Evolutionary conservation across 2,888 invertebrate species (phyloP).

Genomic region (Agrotis ipsilon): DNA sequence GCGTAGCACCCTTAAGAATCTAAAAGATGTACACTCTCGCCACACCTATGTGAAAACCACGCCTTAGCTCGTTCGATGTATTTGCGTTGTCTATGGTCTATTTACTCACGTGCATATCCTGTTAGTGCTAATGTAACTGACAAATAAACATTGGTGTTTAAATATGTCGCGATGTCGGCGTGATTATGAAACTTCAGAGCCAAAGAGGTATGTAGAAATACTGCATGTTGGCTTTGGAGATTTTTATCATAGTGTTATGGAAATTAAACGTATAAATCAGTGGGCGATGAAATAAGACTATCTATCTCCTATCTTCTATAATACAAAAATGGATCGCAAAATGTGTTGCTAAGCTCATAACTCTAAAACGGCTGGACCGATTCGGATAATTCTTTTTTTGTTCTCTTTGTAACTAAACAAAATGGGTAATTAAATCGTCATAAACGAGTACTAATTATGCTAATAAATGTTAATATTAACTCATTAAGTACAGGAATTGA

Average conservation of each 20-base stretch:
- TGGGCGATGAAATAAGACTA: background rate
- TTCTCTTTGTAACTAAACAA: no score
- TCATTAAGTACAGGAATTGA: background rate
- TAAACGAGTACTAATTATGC: background rate
- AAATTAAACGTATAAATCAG: background rate
- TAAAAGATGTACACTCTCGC: no score
- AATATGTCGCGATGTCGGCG: background rate
- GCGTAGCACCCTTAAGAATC: no score
- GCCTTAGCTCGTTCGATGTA: background rate
- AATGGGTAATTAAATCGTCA: background rate
- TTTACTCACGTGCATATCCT: constrained; percentile 15
- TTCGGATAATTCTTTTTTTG: no score
- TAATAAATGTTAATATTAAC: background rate
- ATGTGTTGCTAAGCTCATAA: no score
- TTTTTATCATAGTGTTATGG: no score
- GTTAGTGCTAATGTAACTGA: constrained; percentile 10
- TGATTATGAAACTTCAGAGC: background rate
- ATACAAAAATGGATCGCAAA: no score
- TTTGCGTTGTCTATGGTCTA: constrained; percentile 22
- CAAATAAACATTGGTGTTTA: constrained; percentile 13
- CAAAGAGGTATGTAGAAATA: background rate
- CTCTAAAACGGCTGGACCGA: no score
- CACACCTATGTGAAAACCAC: no score
- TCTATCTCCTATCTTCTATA: no score
- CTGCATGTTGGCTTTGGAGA: background rate